phyloP scores from a whole-genome alignment of 2,888 invertebrate species.

The Melanophora roralis region DNA sequence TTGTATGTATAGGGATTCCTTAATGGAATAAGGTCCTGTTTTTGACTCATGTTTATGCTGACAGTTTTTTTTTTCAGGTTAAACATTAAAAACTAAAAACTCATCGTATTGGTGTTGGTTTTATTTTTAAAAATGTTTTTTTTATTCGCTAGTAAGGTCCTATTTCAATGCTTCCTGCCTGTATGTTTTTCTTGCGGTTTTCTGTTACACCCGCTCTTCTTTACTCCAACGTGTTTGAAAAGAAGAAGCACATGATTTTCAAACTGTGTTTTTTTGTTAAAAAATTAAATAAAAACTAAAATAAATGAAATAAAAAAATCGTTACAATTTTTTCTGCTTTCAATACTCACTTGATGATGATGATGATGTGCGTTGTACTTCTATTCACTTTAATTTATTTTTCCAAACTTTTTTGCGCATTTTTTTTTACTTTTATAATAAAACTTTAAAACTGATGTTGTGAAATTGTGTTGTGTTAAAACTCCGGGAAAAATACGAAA shows the following conservation, averaged over 20 bases:
- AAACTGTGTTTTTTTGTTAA: constrained; percentile 55
- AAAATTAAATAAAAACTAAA: background rate
- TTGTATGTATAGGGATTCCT: background rate
- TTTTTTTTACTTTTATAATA: constrained; percentile 35
- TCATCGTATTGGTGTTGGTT: constrained; percentile 21
- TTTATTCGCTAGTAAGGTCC: constrained; percentile 34
- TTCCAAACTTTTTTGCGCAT: constrained; percentile 26
- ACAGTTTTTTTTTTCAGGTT: background rate
- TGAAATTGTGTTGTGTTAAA: constrained; percentile 42
- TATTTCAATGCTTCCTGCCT: constrained; percentile 53
- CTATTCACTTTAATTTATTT: constrained; percentile 42
- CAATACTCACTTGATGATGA: constrained; percentile 37
- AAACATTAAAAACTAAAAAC: background rate
- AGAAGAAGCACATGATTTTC: background rate
- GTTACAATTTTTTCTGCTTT: constrained; percentile 27
- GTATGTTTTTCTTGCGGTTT: constrained; percentile 24
- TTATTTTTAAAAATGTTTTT: constrained; percentile 4
- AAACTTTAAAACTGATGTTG: constrained; percentile 56
- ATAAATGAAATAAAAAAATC: background rate
- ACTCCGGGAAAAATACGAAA: constrained; percentile 8
- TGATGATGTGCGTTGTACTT: constrained; percentile 1
- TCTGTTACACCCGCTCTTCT: constrained; percentile 1
- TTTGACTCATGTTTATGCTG: constrained; percentile 37
- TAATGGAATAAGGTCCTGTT: constrained; percentile 15
- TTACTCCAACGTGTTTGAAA: background rate